Evolutionary conservation across 2,113 vertebrate species (phyloP), one percentile per base, ranked within the genome.

Genomic region (Pelusios castaneus): DNA sequence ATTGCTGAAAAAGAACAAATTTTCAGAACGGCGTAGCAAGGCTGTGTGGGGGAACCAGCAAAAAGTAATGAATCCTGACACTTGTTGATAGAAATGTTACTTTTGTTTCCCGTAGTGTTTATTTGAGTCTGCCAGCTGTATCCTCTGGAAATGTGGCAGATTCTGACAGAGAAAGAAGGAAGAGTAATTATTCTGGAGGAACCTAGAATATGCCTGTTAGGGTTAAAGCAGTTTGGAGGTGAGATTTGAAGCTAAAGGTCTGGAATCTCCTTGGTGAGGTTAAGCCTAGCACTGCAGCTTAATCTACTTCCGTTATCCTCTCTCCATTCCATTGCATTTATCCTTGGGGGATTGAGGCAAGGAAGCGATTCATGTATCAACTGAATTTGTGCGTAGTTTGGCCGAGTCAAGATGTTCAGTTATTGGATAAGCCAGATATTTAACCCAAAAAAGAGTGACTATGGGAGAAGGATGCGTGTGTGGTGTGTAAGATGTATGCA

Each of bases 1-100:
- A 80, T 52, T 85, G 0, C 21, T 14, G 80, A 0, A 0, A 38
- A 14, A 45, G 43, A 58, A 45, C 29, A 60, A 81, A 85, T 63
- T 43, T 60, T 81, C 79, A 90, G 51, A 70, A 17, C 80, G 85
- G 70, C 85, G n/a, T 45, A 89, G 75, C 19, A 70, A 11, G 8
- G 5, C n/a, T 70, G 63, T 4, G 24, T 45, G 22, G 34, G 55
- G 54, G 58, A 9, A 3, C 19, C 90, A 45, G 51, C 73, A 11
- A 84, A 87, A 45, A 87, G 31, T 81, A 80, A 86, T 43, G 10
- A 91, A 84, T 89, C 49, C 34, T 82, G 52, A 55, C 0, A 0
- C 76, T 31, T 8, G 16, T 85, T 76, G 88, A 63, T 76, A 63
- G 47, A 84, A 89, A 34, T 45, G 78, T 52, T 80, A 22, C 47